These are phyloP conservation scores for Hirundo rustica DNA, from an alignment of 2,797 vertebrate genomes.

Conservation along the genomic window DNA sequence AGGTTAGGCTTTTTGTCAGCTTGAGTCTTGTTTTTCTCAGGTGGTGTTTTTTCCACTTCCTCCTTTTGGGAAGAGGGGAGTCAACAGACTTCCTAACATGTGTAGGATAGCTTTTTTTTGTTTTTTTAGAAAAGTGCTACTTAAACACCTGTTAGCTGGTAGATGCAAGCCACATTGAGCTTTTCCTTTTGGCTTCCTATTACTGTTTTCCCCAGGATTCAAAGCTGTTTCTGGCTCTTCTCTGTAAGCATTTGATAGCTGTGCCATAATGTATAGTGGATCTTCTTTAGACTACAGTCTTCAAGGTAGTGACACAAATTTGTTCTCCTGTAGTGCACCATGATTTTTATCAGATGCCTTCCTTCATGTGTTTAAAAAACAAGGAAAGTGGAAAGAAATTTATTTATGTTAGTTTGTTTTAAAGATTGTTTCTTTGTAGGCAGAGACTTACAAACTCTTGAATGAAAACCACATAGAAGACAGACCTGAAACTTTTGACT, in stretches of 20 bases:
- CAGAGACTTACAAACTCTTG: neutral
- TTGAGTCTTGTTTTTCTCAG: neutral
- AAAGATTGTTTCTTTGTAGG: neutral
- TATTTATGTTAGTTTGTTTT: neutral
- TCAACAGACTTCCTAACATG: neutral
- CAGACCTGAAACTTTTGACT: neutral
- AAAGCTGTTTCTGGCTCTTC: neutral
- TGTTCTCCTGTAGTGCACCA: neutral
- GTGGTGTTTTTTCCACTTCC: neutral
- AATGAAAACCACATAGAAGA: neutral
- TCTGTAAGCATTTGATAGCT: accelerated
- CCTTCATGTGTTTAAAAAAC: neutral
- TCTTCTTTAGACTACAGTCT: neutral
- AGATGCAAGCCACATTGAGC: neutral
- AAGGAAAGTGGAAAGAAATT: neutral
- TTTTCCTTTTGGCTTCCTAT: neutral
- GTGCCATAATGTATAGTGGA: neutral
- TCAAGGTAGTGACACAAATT: neutral
- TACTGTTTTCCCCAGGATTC: neutral
- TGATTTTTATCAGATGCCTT: neutral
- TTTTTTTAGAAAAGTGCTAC: neutral
- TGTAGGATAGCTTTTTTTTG: neutral
- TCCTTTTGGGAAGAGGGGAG: neutral
- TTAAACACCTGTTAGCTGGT: neutral
- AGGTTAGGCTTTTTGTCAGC: neutral